A percentile compares a stretch with the other conserved stretches of the same genome.
These are phyloP conservation scores for Lordiphosa andalusiaca DNA, from an alignment of 2,888 invertebrate species.

Conservation along the genomic window DNA sequence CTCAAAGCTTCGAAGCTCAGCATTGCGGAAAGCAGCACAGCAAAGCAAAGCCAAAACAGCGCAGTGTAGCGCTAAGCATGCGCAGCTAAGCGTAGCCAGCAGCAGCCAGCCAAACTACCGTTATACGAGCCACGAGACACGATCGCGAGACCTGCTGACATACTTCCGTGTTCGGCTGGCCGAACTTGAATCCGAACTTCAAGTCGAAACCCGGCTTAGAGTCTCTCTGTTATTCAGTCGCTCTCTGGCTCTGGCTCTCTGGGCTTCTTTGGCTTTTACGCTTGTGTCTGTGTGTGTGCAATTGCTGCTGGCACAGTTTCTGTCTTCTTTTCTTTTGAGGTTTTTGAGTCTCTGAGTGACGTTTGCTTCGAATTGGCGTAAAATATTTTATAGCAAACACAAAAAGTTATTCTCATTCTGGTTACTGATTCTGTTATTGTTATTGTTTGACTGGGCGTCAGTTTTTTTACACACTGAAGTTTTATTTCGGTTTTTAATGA, in stretches of 20 bases:
- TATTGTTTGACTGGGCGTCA: conserved; percentile 57
- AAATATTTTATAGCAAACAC: conserved; percentile 59
- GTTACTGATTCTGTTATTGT: conserved; percentile 37
- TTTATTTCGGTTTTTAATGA: conserved; percentile 61
- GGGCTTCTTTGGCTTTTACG: neutral
- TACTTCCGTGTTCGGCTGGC: conserved; percentile 79
- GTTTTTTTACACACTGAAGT: conserved; percentile 60
- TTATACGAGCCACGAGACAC: conserved; percentile 77
- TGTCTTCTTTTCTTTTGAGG: conserved; percentile 18
- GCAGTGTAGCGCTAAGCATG: conserved; percentile 67
- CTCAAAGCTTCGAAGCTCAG: conserved; percentile 44
- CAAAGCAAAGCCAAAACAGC: conserved; percentile 49
- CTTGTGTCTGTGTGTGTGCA: conserved; percentile 20
- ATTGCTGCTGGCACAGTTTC: conserved; percentile 48
- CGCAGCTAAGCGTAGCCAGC: conserved; percentile 67
- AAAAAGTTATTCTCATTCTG: conserved; percentile 30
- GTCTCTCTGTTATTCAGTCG: conserved; percentile 2
- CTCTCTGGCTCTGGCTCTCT: conserved; percentile 5
- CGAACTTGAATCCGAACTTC: conserved; percentile 17
- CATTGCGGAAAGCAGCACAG: conserved; percentile 48
- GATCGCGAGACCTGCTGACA: conserved; percentile 80
- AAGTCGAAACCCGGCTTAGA: conserved; percentile 32
- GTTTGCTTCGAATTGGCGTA: conserved; percentile 56
- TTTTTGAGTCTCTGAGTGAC: conserved; percentile 26
- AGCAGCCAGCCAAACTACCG: conserved; percentile 76